Base-by-base conservation (phyloP, 1,140 invertebrate species). In the Halictus rubicundus region DNA sequence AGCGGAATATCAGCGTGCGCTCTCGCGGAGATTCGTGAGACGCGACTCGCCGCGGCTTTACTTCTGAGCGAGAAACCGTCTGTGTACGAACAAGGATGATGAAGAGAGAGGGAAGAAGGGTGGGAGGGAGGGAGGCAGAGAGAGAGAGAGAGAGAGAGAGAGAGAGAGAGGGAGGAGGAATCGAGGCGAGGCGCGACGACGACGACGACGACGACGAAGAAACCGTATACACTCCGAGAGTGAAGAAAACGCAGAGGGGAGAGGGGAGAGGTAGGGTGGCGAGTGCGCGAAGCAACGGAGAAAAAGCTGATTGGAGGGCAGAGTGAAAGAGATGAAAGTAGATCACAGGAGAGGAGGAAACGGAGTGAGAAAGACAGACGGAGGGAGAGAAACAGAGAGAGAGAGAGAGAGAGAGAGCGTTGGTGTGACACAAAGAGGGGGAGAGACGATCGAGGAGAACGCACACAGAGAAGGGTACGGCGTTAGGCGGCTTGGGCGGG, bases 1-100 rank as follows among this genome's bases (percentile, higher is more conserved):
- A 70, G 82, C 83, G 83, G 83, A 84, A 80, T 84, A 85, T 85
- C 83, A 76, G 82, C 82, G 71, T 76, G 54, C 81, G 82, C 82
- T 80, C 88, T 82, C 83, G 79, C 83, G 83, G 84, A 90, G 86
- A 85, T 84, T 85, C 83, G 83, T 84, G 82, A 77, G 82, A 77
- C 83, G 83, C 71, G 81, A 71, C 80, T 86, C 81, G 82, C 87
- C 71, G 85, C 84, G 75, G 70, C 86, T 84, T 73, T 78, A 16
- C 64, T 32, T 32, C 84, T 82, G 85, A 60, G 60, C 68, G 68
- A 37, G 68, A 46, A 46, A 46, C 42, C 42, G 12, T 46, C 42
- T 46, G 42, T 46, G 14, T 52, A 60, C 9, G 42, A 42, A 39
- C 59, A 61, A 66, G 66, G 54, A 60, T 64, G 61, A 21, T 14